Percentiles rank a stretch among this genome's conserved stretches.
Evolutionary conservation across 2,888 invertebrate genomes (phyloP).

Genomic region (Agriopis marginaria): DNA sequence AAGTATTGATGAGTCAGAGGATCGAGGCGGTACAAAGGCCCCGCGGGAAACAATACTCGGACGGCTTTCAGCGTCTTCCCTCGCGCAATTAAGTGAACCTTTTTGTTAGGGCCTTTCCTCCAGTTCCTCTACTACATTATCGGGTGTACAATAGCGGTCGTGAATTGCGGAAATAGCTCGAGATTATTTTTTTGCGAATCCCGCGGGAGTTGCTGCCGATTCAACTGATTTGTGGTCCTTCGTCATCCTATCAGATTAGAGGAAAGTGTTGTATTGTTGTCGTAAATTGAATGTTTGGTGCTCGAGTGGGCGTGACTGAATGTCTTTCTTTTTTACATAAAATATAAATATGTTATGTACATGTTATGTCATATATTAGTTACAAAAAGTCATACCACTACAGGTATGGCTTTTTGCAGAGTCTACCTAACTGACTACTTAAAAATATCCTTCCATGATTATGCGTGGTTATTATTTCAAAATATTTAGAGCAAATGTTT

Average conservation of each 20-base stretch:
- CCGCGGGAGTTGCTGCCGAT: constrained; percentile 60
- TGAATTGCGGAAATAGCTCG: constrained; percentile 81
- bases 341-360: no score
- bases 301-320: constrained; percentile 16
- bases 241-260: constrained; percentile 68
- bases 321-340: background rate
- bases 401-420: no score
- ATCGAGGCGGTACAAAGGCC: constrained; percentile 73
- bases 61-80: constrained; percentile 78
- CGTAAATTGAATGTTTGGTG: constrained; percentile 63
- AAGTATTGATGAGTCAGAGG: constrained; percentile 82
- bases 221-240: constrained; percentile 73
- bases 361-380: no score
- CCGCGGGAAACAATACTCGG: constrained; percentile 77
- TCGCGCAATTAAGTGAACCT: constrained; percentile 82
- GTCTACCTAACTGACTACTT: no score
- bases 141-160: constrained; percentile 78
- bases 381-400: no score
- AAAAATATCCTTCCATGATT: no score
- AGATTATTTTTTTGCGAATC: constrained; percentile 73
- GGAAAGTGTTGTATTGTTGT: constrained; percentile 67
- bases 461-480: no score
- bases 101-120: constrained; percentile 76
- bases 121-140: constrained; percentile 82
- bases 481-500: no score